Evolutionary conservation across 2,888 invertebrate genomes (phyloP), one percentile per base, ranked within the genome.

Genomic region (Protophormia terraenovae): DNA sequence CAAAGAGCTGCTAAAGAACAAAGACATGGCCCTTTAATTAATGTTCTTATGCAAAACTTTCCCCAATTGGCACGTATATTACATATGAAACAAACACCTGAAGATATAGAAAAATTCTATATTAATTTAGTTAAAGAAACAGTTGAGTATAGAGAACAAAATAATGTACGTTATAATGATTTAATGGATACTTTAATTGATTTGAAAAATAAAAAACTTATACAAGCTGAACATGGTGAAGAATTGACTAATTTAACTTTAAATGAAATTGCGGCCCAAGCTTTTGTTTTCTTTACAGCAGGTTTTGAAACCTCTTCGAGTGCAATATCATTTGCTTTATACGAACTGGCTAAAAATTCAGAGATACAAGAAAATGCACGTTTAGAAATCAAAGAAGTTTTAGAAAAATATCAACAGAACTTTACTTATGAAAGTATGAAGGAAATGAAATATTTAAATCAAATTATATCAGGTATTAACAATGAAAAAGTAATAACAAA

Each of bases 301-400:
- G 95, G 95, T 0, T 95, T 95, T 87, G 95, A 95, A 89, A 95
- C 95, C 0, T 95, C 95, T 0, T 94, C 95, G 0, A 94, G 95
- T 0, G 94, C 95, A 0, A 93, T 95, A 14, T 94, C 94, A 85
- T 94, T 94, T 81, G 88, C 89, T 0, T 50, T 92, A 0, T 91
- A 90, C 14, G 92, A 92, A 77, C 75, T 92, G 75, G 91, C 91
- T 0, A 60, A 82, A 2, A 84, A 91, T 77, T 91, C 90, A 14
- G 91, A 93, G 0, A 86, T 93, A 2, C 94, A 94, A 86, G 89
- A 92, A 1, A 92, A 89, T 71, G 88, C 93, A 1, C 88, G 93
- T 5, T 86, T 89, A 2, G 94, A 94, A 88, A 90, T 94, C 4
- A 89, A 91, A 22, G 86, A 88, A 2, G 87, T 89, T 0, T 6